Evolutionary conservation across 2,888 invertebrate species (phyloP).

Genomic region (Tortrix viridana): DNA sequence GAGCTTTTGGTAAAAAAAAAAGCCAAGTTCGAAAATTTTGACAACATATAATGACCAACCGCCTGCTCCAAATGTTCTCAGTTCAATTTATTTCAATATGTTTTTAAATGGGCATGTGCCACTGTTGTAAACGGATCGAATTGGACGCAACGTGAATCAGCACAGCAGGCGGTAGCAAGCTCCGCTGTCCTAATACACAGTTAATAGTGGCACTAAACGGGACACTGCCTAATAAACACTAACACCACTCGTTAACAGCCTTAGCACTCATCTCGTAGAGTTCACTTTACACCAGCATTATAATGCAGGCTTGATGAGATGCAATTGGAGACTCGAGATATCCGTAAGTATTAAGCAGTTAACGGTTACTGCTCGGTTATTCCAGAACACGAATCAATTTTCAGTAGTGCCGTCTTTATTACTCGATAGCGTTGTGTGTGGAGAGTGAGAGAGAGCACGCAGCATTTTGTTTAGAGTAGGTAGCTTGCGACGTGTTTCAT

Average conservation of each 20-base stretch:
- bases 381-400: neutral
- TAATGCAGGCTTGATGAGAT: constrained; percentile 49
- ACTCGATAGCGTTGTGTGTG: neutral
- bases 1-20: no score
- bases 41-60: no score
- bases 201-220: constrained; percentile 25
- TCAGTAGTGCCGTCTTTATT: neutral
- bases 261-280: neutral
- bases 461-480: no score
- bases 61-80: no score
- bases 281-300: neutral
- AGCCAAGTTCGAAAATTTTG: no score
- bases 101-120: neutral
- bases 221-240: constrained; percentile 25
- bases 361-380: constrained; percentile 11
- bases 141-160: neutral
- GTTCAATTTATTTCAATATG: no score
- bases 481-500: no score
- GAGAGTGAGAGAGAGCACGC: no score
- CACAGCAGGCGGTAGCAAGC: neutral
- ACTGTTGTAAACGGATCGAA: neutral
- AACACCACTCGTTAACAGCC: neutral
- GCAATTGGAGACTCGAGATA: constrained; percentile 52
- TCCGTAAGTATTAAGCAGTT: constrained; percentile 42
- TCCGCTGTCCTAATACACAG: constrained; percentile 16